These are phyloP conservation scores for Lysandra bellargus DNA, from an alignment of 2,888 invertebrate genomes.

Conservation along the genomic window DNA sequence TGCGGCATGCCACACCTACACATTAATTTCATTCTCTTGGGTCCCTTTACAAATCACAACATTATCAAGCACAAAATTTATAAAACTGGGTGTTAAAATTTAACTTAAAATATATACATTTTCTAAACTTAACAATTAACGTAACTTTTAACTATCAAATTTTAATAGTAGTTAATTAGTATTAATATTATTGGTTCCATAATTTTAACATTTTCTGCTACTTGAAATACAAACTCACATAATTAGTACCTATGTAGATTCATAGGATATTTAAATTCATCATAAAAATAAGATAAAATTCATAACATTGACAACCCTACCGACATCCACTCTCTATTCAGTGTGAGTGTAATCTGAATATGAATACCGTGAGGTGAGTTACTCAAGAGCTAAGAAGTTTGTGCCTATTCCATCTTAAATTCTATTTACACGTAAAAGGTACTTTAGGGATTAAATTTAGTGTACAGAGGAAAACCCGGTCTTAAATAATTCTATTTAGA, in stretches of 20 bases:
- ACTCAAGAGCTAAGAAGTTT: neutral
- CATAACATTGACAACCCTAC: neutral
- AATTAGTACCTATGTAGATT: no score
- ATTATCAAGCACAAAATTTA: neutral
- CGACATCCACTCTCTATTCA: neutral
- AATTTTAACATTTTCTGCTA: no score
- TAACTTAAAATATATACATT: neutral
- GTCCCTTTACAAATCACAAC: neutral
- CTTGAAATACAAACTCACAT: no score
- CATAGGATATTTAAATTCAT: no score
- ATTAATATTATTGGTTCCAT: no score
- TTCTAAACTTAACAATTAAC: neutral
- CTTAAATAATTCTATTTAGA: no score
- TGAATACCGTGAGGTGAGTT: neutral
- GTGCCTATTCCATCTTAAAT: neutral
- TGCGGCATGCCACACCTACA: neutral
- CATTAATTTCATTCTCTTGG: neutral
- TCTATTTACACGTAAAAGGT: neutral
- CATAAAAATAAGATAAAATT: neutral
- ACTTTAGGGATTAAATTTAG: neutral
- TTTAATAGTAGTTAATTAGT: no score
- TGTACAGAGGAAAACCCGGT: no score
- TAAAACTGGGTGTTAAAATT: neutral
- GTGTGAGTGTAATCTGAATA: neutral
- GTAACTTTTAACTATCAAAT: neutral